Evolutionary conservation across 2,797 vertebrate species (phyloP), one percentile per base, ranked within the genome.

Genomic region (Phoxinus dragarum): DNA sequence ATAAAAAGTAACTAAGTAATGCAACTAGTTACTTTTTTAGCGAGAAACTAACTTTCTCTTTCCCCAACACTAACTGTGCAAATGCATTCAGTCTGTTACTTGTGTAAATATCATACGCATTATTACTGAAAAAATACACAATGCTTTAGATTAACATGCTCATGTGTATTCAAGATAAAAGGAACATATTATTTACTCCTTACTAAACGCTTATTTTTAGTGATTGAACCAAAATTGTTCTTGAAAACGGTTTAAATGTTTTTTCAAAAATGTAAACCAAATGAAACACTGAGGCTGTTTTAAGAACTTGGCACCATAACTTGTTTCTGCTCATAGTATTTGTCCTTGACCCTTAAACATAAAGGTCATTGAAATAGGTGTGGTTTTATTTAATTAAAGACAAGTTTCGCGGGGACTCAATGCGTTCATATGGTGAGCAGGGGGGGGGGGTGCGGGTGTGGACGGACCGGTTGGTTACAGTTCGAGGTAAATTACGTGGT

Each of bases 391-490:
- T 61, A 66, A 74, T 66, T 66, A 75, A 74, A 83, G 59, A 67
- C 27, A 4, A 16, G 12, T 74, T 82, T 38, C 17, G n/a, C 4
- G 4, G 47, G 6, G 52, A 84, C 69, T 77, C 34, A 74, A 59
- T 38, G 59, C 7, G 1, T 54, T n/a, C 23, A 44, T 69, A 68
- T 61, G 74, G 66, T 44, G 79, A 84, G 76, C 27, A 10, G 12
- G 74, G 64, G 64, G 72, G 66, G 64, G 80, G 56, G 71, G 11
- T n/a, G 31, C 47, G 67, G 49, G 84, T 74, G 38, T n/a, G 36
- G 72, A 42, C 74, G 83, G 87, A 88, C 89, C 34, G 90, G 14
- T 87, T 54, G 90, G 89, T 91, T 90, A 82, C 23, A 84, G 59
- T 85, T 85, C 67, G 69, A 6, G 85, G 87, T 86, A 85, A 89